phyloP scores from a whole-genome alignment of 2,888 invertebrate genomes.

The Andrena bicolor region DNA sequence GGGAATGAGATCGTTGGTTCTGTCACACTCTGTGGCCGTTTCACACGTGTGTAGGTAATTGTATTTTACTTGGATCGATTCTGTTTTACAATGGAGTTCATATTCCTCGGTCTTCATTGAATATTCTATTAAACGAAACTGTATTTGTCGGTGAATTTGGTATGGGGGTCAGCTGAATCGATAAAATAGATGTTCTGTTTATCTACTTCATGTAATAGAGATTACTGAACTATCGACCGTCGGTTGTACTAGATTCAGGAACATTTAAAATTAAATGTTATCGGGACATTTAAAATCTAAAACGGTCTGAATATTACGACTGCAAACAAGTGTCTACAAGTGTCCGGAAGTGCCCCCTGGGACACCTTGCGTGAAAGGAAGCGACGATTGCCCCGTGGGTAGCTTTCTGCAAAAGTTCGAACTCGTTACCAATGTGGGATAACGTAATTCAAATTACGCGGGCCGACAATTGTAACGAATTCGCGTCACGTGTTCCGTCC shows the following conservation, averaged over 20 bases:
- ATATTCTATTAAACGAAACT: background rate
- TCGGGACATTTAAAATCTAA: no score
- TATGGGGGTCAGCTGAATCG: no score
- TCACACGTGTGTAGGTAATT: slow-evolving; percentile 32
- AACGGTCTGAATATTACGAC: no score
- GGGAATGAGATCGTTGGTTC: slow-evolving; percentile 53
- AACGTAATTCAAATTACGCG: slow-evolving; percentile 14
- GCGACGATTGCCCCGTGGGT: background rate
- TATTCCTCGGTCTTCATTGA: background rate
- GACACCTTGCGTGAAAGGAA: no score
- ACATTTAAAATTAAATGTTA: no score
- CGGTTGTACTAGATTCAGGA: no score
- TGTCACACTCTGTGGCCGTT: slow-evolving; percentile 46
- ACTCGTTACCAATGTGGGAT: background rate
- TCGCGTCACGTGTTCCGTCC: slow-evolving; percentile 2
- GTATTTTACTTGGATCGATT: background rate
- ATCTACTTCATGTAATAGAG: no score
- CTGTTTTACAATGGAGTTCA: background rate
- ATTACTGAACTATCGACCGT: no score
- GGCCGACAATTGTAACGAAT: background rate
- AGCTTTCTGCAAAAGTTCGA: background rate
- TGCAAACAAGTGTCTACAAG: no score
- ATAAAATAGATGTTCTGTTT: no score
- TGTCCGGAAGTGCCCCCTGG: no score
- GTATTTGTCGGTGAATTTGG: background rate